Evolutionary conservation across 2,797 vertebrate genomes (phyloP).

Genomic region (Poecilia picta): DNA sequence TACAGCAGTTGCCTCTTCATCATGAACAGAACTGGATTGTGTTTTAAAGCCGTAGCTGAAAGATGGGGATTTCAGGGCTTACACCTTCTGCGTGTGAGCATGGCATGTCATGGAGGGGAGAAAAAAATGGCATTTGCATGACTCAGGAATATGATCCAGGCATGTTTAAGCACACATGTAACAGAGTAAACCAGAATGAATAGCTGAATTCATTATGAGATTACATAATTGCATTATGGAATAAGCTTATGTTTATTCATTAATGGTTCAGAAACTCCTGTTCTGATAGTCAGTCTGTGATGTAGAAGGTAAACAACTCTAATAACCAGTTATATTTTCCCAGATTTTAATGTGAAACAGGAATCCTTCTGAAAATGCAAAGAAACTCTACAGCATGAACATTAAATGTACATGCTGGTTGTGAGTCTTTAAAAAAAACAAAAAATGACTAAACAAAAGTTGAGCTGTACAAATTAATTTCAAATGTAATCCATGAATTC

Average conservation of each 20-base stretch:
- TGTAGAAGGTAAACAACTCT: neutral
- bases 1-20: conserved; percentile 65
- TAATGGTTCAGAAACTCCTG: neutral
- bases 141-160: conserved; percentile 10
- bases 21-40: conserved; percentile 53
- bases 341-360: neutral
- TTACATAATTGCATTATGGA: no score
- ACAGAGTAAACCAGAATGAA: neutral
- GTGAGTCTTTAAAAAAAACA: neutral
- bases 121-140: conserved; percentile 27
- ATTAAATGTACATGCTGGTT: neutral
- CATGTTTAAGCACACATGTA: conserved; percentile 13
- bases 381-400: neutral
- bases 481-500: neutral
- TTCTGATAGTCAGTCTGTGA: neutral
- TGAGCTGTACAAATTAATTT: neutral
- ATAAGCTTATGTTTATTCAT: neutral
- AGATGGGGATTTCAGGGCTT: conserved; percentile 60
- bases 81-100: conserved; percentile 32
- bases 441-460: neutral
- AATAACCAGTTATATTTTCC: neutral
- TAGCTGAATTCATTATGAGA: neutral
- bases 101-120: conserved; percentile 12
- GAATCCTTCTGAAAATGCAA: neutral
- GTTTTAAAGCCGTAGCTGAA: conserved; percentile 47